Percentiles rank a stretch among this genome's conserved stretches.
Evolutionary conservation across 2,888 invertebrate genomes (phyloP).

Genomic region (Laspeyria flexula): DNA sequence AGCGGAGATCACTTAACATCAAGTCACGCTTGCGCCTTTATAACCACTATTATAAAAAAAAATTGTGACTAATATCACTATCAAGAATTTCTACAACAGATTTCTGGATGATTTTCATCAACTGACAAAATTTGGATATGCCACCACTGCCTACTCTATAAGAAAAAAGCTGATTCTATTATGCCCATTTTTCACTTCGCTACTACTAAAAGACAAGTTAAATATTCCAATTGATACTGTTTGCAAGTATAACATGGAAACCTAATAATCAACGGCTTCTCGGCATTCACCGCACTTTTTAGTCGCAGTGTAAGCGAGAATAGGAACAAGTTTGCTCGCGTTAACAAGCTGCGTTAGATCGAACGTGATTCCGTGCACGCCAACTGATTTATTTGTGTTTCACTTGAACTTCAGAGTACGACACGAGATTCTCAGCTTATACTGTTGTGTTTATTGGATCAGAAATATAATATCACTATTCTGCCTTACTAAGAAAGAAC

Average conservation of each 20-base stretch:
- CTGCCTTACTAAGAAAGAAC: too few species aligned
- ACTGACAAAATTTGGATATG: too few species aligned
- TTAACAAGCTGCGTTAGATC: constrained; percentile 77
- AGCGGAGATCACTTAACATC: too few species aligned
- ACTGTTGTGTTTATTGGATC: constrained; percentile 8
- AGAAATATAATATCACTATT: neutral
- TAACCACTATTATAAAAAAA: too few species aligned
- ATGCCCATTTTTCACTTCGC: too few species aligned
- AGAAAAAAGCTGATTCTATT: too few species aligned
- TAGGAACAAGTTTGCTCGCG: constrained; percentile 70
- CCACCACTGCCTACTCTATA: too few species aligned
- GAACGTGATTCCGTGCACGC: constrained; percentile 71
- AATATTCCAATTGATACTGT: constrained; percentile 3
- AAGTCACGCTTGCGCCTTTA: too few species aligned
- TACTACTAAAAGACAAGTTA: too few species aligned
- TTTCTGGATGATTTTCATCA: too few species aligned
- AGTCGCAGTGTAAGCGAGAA: constrained; percentile 30
- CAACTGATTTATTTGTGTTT: constrained; percentile 72
- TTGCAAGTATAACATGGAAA: constrained; percentile 9
- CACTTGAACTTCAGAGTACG: constrained; percentile 57
- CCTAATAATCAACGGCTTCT: constrained; percentile 6
- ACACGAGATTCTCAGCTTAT: constrained; percentile 39
- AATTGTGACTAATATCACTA: too few species aligned
- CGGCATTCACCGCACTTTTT: constrained; percentile 9
- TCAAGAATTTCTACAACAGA: too few species aligned